Evolutionary conservation across 2,888 invertebrate genomes (phyloP), one percentile per base, ranked within the genome.

Genomic region (Rhingia rostrata): DNA sequence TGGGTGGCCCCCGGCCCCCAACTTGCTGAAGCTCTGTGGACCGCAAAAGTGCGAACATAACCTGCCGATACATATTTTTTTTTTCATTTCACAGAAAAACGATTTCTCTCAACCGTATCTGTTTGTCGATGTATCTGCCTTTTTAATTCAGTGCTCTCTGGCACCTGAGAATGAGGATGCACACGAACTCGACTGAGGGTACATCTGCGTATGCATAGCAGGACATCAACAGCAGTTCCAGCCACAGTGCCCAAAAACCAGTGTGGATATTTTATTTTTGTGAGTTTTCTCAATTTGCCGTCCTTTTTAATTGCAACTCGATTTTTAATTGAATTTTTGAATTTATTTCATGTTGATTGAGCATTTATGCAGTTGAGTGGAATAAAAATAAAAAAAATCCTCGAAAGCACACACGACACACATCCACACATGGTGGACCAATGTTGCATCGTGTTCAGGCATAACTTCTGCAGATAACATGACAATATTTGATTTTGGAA

Each of bases 261-360:
- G 4, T 45, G 22, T 2, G 54, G 12, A 7, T 12, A 6, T n/a
- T 45, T 12, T 51, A 9, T 32, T 54, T 61, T 56, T 39, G 33
- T 47, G 54, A 43, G 61, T 67, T 56, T 75, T 85, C 75, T 66
- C 85, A 85, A 81, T 85, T 85, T 85, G 67, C 85, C 81, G 85
- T 85, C 75, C 70, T 64, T 81, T 85, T 85, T 85, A 85, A 85
- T 85, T 85, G 85, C 81, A 85, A 85, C 81, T 81, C 81, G 81
- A 67, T 67, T 85, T 85, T 85, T 85, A 85, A 85, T 85, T 85
- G 85, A 85, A 85, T 85, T 85, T 85, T 81, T 77, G 81, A 85
- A 85, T 85, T 85, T 85, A 85, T 85, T 85, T 85, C 85, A 85
- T 85, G 85, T 85, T 85, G 85, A 85, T 85, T 85, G 85, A 85